Base-by-base conservation (phyloP, 2,888 invertebrate species). In the Torymus tubicola region DNA sequence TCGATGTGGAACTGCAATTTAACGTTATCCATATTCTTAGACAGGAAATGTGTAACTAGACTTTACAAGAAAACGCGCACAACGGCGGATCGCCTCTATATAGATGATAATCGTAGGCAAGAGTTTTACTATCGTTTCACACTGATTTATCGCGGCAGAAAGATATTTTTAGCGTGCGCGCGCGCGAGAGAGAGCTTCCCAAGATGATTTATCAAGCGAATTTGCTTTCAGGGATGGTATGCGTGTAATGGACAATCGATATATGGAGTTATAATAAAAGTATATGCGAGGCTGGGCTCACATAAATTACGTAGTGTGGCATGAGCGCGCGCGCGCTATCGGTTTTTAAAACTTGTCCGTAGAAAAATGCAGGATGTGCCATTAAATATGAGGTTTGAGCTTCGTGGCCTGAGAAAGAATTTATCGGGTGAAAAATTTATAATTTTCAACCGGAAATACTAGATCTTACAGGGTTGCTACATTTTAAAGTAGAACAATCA, bases 171-270 rank as follows among this genome's bases (percentile, higher is more conserved):
- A 73, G 61, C 50, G 12, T 14, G 8, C 42, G 42, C 42, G 42
- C 8, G 61, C 50, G 12, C 18, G 8, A 5, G 42, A 5, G 8
- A 5, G 42, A 5, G 42, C 8, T 5, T 8, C 42, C 12, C 14
- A 55, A 53, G n/a, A 61, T 78, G 72, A 78, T 72, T 78, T 72
- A 78, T 68, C 67, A 67, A 61, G 13, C 31, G 31, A 72, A 72
- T 78, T 61, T 72, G 14, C 55, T 67, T 67, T 63, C 57, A 16
- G 52, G 31, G 65, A 65, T 71, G 16, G 42, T 42, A 42, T 42
- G 57, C 16, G 52, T 58, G 16, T 72, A 72, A 78, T 72, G 53
- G 58, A 67, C 78, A 78, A 65, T 78, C 70, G 65, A 60, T 58
- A 78, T 24, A 60, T 42, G 42, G 16, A 65, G 53, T 72, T 78